Percentiles rank a stretch among this genome's conserved stretches.
These are phyloP conservation scores for Torymus aiolomorphi DNA, from an alignment of 2,888 invertebrate species.

Conservation along the genomic window DNA sequence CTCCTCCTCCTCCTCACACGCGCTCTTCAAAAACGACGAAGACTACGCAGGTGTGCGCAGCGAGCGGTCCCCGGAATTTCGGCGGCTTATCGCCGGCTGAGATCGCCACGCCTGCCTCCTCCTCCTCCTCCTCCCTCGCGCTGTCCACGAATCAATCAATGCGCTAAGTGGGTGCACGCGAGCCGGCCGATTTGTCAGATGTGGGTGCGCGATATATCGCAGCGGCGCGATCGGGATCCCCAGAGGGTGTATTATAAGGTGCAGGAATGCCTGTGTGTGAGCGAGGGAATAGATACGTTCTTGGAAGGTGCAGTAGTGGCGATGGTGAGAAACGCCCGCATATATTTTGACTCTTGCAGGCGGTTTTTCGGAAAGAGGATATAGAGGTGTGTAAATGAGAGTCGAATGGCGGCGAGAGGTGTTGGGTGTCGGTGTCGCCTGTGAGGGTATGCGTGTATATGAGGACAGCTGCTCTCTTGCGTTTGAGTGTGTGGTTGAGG, in stretches of 20 bases:
- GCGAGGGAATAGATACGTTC: too few species aligned
- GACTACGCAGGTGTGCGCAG: conserved; percentile 22
- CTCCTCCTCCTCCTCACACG: too few species aligned
- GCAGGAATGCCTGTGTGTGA: too few species aligned
- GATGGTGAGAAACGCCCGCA: conserved; percentile 23
- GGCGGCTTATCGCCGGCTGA: conserved; percentile 65
- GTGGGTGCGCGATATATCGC: background rate
- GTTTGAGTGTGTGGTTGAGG: too few species aligned
- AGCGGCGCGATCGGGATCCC: too few species aligned
- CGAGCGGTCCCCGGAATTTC: conserved; percentile 58
- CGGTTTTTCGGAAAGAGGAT: conserved; percentile 4
- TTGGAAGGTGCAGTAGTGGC: too few species aligned
- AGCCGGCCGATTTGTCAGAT: conserved; percentile 31
- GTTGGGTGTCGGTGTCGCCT: too few species aligned
- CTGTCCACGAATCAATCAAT: conserved; percentile 71
- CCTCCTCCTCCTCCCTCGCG: conserved; percentile 55
- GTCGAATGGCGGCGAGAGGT: too few species aligned
- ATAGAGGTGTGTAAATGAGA: too few species aligned
- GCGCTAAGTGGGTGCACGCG: conserved; percentile 20
- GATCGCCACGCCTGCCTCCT: conserved; percentile 62
- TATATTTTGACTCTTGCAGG: conserved; percentile 11
- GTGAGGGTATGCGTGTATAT: too few species aligned
- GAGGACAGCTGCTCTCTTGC: too few species aligned
- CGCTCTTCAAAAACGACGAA: background rate
- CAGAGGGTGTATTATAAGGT: too few species aligned